phyloP scores from a whole-genome alignment of 2,113 vertebrate genomes.

The Cheilinus undulatus region DNA sequence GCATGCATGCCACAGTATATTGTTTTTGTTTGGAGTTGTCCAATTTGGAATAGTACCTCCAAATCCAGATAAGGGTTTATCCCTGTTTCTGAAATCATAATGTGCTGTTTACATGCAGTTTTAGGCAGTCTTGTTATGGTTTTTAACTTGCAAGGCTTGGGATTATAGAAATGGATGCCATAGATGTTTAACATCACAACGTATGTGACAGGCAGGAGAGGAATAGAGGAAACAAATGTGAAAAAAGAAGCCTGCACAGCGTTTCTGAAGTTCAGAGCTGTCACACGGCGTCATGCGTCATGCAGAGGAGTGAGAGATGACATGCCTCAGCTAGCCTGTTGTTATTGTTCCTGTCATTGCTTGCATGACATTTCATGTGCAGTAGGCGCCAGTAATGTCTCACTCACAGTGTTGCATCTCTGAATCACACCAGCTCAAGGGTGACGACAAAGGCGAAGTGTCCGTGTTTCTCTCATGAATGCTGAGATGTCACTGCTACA shows the following conservation, averaged over 20 bases:
- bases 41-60: too few species aligned
- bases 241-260: neutral
- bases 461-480: slow-evolving; percentile 3
- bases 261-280: slow-evolving; percentile 10
- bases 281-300: slow-evolving; percentile 21
- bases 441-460: slow-evolving; percentile 17
- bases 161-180: neutral
- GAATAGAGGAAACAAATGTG: slow-evolving; percentile 3
- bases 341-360: slow-evolving; percentile 39
- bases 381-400: slow-evolving; percentile 57
- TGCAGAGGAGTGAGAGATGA: slow-evolving; percentile 30
- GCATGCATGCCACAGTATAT: too few species aligned
- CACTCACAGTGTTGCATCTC: slow-evolving; percentile 19
- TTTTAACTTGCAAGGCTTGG: neutral
- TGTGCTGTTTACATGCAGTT: too few species aligned
- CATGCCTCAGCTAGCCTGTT: slow-evolving; percentile 28
- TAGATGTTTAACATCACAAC: slow-evolving; percentile 15
- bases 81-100: too few species aligned
- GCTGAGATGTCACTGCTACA: slow-evolving; percentile 1
- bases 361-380: slow-evolving; percentile 50
- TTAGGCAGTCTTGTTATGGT: slow-evolving; percentile 2
- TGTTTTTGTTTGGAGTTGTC: too few species aligned
- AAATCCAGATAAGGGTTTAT: too few species aligned
- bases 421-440: slow-evolving; percentile 16
- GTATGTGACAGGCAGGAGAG: neutral